These are phyloP conservation scores for Rhinichthys osculus DNA, from an alignment of 2,797 vertebrate genomes.

Conservation along the genomic window DNA sequence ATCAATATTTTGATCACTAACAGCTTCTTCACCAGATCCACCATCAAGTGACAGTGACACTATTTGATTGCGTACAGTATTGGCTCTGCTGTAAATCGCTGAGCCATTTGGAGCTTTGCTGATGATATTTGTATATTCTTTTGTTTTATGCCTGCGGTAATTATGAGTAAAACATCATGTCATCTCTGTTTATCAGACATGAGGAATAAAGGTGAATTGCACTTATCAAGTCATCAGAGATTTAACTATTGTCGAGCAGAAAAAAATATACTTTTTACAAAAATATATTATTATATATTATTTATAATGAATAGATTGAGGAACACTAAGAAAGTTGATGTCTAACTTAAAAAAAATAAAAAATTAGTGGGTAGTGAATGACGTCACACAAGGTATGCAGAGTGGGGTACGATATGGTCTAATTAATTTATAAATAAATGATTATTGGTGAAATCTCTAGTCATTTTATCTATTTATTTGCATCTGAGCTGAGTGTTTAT, in stretches of 20 bases:
- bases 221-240: neutral
- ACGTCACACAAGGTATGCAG: neutral
- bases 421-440: constrained; percentile 71
- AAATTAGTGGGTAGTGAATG: too few relatives aligned
- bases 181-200: neutral
- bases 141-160: neutral
- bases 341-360: accelerated
- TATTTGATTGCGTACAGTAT: neutral
- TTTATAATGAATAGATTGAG: too few relatives aligned
- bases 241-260: neutral
- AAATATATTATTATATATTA: too few relatives aligned
- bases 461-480: constrained; percentile 71
- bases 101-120: neutral
- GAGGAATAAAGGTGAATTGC: neutral
- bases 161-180: neutral
- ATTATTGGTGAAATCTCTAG: constrained; percentile 65
- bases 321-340: neutral
- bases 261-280: neutral
- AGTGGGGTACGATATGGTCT: constrained; percentile 37
- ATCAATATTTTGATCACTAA: neutral
- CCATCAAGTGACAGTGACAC: neutral
- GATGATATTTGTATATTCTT: neutral
- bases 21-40: neutral
- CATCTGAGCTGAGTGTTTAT: constrained; percentile 62
- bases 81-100: neutral